Conservation (phyloP, 1,140 invertebrate species). For the Lanistes nyassanus region DNA sequence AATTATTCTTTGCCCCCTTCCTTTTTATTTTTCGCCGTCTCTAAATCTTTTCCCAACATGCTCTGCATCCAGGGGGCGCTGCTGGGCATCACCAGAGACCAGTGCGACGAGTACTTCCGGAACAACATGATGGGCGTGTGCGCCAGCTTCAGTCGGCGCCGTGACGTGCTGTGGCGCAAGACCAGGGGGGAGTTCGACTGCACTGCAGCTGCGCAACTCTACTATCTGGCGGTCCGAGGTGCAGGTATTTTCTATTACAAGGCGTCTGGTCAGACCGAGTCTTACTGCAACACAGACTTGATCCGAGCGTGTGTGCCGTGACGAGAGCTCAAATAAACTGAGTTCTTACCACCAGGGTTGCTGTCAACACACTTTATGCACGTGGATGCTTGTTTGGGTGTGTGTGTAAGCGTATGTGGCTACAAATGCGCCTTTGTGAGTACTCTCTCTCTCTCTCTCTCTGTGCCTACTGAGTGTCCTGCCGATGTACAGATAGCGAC, state of each 20-base stretch:
- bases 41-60: no score
- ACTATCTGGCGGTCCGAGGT: background rate
- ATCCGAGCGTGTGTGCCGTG: background rate
- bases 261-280: background rate
- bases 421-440: no score
- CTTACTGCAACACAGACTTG: background rate
- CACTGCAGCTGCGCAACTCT: background rate
- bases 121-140: background rate
- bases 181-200: background rate
- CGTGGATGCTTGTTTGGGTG: constrained; percentile 1
- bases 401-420: background rate
- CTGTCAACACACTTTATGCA: no score
- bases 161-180: background rate
- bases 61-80: constrained; percentile 4
- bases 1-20: no score
- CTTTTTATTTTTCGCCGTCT: no score
- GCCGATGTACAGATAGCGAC: no score
- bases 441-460: no score
- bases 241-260: no score
- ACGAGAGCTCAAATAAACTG: background rate
- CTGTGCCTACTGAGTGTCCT: no score
- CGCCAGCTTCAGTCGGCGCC: no score
- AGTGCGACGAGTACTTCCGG: background rate
- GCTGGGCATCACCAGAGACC: background rate
- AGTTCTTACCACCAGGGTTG: background rate